Evolutionary conservation across 2,888 invertebrate genomes (phyloP), one percentile per base, ranked within the genome.

Genomic region (Lepas anatifera): DNA sequence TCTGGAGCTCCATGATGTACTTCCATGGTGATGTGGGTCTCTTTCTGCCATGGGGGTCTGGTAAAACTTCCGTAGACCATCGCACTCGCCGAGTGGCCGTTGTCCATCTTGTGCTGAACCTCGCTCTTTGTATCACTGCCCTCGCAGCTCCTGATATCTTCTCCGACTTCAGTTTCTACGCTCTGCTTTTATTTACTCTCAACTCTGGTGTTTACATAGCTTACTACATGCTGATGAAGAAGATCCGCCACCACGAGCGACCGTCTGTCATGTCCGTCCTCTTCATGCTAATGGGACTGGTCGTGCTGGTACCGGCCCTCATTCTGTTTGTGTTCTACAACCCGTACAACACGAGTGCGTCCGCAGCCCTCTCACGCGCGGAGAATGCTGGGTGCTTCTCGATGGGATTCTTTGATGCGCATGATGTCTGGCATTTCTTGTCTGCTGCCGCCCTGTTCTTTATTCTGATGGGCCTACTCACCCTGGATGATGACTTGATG

Each of bases 391-490:
- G 75, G 8, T 81, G 81, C 73, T 73, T 78, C n/a, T 71, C 80
- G 66, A 69, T 80, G 48, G 75, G 77, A 18, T 81, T 80, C 73
- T 81, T 79, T 73, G 81, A 81, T 73, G 74, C 75, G 46, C 81
- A 81, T 74, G 81, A 81, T 71, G 75, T 81, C 25, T 81, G 81
- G 81, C 81, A 81, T 73, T 80, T 81, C 75, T 76, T 81, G 70
- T 81, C 80, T 11, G 77, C 81, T n/a, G 77, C 78, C 70, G 77
- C 78, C 58, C 74, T 81, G 70, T 81, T 81, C 74, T 77, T 79
- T 73, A 79, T 79, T 7, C 80, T 81, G 72, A 76, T 81, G 77
- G 81, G 80, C 52, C 35, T 70, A 39, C 27, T 70, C 29, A 70
- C 70, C 3, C 39, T 70, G 27, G 70, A 70, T 27, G 70, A 70